Evolutionary conservation across 2,888 invertebrate species (phyloP), one percentile per base, ranked within the genome.

Genomic region (Iselma pallidipennis): DNA sequence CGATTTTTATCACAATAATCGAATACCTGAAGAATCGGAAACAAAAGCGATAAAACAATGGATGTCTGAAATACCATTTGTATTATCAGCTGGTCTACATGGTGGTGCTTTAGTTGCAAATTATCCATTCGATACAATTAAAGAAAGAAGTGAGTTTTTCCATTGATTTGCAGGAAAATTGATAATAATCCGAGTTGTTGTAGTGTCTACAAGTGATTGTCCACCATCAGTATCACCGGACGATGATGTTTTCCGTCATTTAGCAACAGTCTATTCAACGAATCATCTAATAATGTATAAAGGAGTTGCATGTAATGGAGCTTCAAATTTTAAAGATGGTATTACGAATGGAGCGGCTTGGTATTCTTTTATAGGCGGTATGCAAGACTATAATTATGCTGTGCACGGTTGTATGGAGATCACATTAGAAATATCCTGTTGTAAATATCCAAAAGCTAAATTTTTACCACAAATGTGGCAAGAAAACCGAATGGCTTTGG

Each of bases 331-430:
- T 73, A 71, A 77, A 37, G 83, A 85, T 62, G 89, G 89, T 4
- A 88, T 89, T 55, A 88, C 87, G 10, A 90, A 90, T 76, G 89
- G 89, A 10, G 89, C 89, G 1, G 83, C 82, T 16, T 88, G 88
- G 88, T 88, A 88, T 74, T 81, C 83, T 1, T 78, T 88, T 37
- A 81, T 81, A 63, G 88, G 88, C 55, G 79, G 81, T 26, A 89
- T 89, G 89, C 88, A 89, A 76, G 89, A 90, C 76, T 89, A 87
- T 77, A 89, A 89, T 77, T 90, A 90, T 74, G 83, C 86, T 14
- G 81, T 82, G 76, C 85, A 85, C 67, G 88, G 89, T 4, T 87
- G 87, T 68, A 86, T 89, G 86, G 89, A 89, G 76, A 75, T 89
- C 2, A 89, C 89, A 0, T 74, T 90, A 45, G 89, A 89, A 75